These are phyloP conservation scores for Ia io DNA, from an alignment of 2,113 vertebrate genomes.

Conservation along the genomic window DNA sequence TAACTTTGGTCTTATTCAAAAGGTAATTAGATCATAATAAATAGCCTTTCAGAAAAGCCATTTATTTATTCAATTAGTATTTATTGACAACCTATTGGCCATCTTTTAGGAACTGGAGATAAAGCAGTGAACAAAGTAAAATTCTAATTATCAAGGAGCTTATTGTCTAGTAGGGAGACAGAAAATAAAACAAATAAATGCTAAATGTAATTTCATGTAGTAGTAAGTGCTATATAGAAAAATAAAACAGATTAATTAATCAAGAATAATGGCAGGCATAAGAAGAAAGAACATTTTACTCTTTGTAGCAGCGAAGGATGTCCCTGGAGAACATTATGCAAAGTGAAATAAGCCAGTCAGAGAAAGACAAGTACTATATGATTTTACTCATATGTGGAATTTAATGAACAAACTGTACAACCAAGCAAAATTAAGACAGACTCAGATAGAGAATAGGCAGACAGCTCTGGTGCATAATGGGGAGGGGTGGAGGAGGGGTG, in stretches of 20 bases:
- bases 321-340: too few species aligned
- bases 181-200: not conserved
- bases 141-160: not conserved
- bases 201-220: not conserved
- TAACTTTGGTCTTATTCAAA: conserved; percentile 2
- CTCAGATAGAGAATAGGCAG: too few species aligned
- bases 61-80: not conserved
- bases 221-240: not conserved
- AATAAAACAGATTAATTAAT: not conserved
- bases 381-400: too few species aligned
- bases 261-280: not conserved
- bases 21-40: not conserved
- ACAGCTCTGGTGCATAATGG: too few species aligned
- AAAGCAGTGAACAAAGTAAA: not conserved
- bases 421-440: too few species aligned
- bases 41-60: not conserved
- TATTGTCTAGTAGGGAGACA: not conserved
- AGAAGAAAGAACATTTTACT: too few species aligned
- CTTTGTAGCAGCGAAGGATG: too few species aligned
- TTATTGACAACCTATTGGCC: not conserved
- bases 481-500: not conserved
- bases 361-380: too few species aligned
- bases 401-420: too few species aligned
- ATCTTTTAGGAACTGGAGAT: not conserved
- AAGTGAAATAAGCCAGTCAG: too few species aligned